A percentile compares a stretch with the other conserved stretches of the same genome.
These are phyloP conservation scores for Brachionus calyciflorus DNA, from an alignment of 1,140 invertebrate genomes.

Conservation along the genomic window DNA sequence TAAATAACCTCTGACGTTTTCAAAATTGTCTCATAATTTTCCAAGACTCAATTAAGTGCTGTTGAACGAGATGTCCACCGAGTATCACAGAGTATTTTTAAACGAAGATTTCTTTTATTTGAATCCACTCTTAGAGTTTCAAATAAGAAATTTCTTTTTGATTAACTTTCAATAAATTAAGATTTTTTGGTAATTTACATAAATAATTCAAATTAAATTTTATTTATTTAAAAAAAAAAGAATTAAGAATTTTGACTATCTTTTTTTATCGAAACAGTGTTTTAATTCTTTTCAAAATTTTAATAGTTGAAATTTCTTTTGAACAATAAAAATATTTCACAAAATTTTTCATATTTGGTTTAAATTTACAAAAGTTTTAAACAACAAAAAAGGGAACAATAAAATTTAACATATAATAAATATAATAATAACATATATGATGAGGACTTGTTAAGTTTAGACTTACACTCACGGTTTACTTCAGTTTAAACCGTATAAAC, in stretches of 20 bases:
- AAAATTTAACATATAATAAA: too few species aligned
- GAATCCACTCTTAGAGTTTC: not conserved
- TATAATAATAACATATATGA: too few species aligned
- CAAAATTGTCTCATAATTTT: not conserved
- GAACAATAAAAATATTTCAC: too few species aligned
- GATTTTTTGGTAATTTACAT: not conserved
- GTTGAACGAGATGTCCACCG: not conserved
- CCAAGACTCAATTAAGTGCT: not conserved
- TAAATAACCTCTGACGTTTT: not conserved
- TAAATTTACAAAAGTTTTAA: too few species aligned
- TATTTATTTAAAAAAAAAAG: not conserved
- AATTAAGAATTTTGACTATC: not conserved
- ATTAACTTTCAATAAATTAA: not conserved
- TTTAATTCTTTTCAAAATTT: too few species aligned
- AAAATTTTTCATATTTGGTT: too few species aligned
- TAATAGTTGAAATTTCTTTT: too few species aligned
- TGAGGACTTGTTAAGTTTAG: too few species aligned
- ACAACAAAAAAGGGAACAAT: too few species aligned
- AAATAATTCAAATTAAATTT: not conserved
- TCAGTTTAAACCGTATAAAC: too few species aligned
- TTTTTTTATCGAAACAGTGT: not conserved
- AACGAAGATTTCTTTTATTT: not conserved
- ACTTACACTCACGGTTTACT: too few species aligned
- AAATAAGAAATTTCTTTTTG: slow-evolving; percentile 15
- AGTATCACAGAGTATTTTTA: not conserved